Evolutionary conservation across 2,888 invertebrate genomes (phyloP).

Genomic region (Drosophila borborema): DNA sequence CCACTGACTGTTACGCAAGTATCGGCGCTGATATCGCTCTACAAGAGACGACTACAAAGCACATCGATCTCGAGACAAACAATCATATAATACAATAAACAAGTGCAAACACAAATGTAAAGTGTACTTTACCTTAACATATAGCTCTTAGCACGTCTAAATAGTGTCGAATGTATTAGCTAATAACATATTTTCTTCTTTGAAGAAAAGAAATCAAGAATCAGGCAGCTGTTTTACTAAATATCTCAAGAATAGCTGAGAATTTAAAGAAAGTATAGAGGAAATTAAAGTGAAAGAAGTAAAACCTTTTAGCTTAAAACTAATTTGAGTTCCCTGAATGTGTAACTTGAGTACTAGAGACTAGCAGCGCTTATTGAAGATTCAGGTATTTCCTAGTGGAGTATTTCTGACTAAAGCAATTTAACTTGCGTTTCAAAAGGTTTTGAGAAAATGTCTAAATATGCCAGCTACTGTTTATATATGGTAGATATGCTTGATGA

Average conservation of each 20-base stretch:
- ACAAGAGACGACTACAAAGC: slow-evolving; percentile 2
- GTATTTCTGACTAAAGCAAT: neutral
- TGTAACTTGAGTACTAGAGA: neutral
- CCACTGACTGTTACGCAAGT: slow-evolving; percentile 49
- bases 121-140: slow-evolving; percentile 7
- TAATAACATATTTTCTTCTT: neutral
- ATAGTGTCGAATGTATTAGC: neutral
- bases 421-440: neutral
- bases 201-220: neutral
- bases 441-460: neutral
- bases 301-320: neutral
- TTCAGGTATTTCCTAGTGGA: neutral
- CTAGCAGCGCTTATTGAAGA: neutral
- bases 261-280: neutral
- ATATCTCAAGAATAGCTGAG: neutral
- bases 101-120: slow-evolving; percentile 20
- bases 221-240: neutral
- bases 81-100: slow-evolving; percentile 37
- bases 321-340: neutral
- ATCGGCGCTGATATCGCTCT: slow-evolving; percentile 25
- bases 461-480: slow-evolving; percentile 7
- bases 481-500: neutral
- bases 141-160: neutral
- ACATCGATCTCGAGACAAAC: slow-evolving; percentile 34
- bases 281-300: neutral